These are phyloP conservation scores for Notospermus geniculatus DNA, from an alignment of 1,140 invertebrate species.

Conservation along the genomic window DNA sequence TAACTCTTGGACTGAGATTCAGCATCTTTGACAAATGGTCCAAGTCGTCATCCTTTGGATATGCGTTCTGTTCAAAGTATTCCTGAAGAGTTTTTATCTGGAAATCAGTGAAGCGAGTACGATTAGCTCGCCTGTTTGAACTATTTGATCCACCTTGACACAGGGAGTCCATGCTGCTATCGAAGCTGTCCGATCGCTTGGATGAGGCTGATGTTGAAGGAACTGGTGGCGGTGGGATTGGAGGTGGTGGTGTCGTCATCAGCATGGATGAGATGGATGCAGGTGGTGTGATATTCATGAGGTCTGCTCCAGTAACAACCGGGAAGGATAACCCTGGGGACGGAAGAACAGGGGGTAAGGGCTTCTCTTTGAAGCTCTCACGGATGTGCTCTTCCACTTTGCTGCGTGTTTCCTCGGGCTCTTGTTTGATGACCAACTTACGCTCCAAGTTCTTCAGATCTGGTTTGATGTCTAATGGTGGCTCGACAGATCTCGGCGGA, in stretches of 20 bases:
- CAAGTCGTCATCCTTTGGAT: conserved; percentile 98
- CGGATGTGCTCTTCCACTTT: background rate
- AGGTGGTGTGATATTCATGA: conserved; percentile 29
- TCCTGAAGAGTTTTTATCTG: conserved; percentile 98
- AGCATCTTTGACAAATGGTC: conserved; percentile 96
- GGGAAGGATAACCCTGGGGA: background rate
- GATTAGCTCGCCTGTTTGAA: conserved; percentile 89
- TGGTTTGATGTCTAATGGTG: background rate
- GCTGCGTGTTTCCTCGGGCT: background rate
- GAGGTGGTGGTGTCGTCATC: conserved; percentile 26
- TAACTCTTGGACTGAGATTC: conserved; percentile 84
- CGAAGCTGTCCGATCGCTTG: conserved; percentile 14
- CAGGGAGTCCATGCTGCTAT: conserved; percentile 19
- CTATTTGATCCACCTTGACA: conserved; percentile 12
- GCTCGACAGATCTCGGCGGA: too few species aligned
- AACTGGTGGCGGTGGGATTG: conserved; percentile 30
- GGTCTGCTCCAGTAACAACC: background rate
- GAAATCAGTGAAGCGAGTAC: conserved; percentile 96
- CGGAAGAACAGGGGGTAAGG: background rate
- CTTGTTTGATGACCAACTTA: background rate
- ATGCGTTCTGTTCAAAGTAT: conserved; percentile 99
- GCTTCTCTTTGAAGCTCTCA: background rate
- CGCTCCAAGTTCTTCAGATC: background rate
- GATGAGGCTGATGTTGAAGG: conserved; percentile 52
- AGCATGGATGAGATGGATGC: conserved; percentile 28